phyloP scores from a whole-genome alignment of 2,888 invertebrate genomes.

The Drosophila lutescens region DNA sequence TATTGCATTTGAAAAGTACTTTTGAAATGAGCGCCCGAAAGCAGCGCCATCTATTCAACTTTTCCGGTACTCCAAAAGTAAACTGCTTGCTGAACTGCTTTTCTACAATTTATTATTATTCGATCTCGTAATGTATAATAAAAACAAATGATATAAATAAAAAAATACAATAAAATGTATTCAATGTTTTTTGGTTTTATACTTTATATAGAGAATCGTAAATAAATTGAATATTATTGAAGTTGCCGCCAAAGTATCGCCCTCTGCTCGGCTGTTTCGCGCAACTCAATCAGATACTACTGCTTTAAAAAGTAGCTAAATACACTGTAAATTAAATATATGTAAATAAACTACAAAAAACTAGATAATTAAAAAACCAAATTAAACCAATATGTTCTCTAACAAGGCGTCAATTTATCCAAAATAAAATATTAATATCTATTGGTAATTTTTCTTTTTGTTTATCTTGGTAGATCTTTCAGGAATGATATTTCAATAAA shows the following conservation, averaged over 20 bases:
- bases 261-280: neutral
- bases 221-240: neutral
- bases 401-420: too few species aligned
- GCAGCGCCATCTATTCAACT: neutral
- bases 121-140: neutral
- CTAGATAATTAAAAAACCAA: too few species aligned
- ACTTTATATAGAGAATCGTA: neutral
- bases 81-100: conserved; percentile 11
- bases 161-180: neutral
- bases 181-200: neutral
- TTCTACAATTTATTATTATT: neutral
- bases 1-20: conserved; percentile 9
- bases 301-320: neutral
- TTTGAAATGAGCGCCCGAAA: neutral
- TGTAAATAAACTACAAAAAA: too few species aligned
- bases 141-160: neutral
- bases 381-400: too few species aligned
- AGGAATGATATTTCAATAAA: too few species aligned
- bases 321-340: neutral
- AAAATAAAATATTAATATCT: too few species aligned
- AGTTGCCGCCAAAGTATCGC: neutral
- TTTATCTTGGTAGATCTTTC: too few species aligned
- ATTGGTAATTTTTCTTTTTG: too few species aligned
- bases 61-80: fast-evolving
- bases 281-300: neutral